Conservation (phyloP, 2,113 vertebrate genomes). For the Coptodon bakossiorum region DNA sequence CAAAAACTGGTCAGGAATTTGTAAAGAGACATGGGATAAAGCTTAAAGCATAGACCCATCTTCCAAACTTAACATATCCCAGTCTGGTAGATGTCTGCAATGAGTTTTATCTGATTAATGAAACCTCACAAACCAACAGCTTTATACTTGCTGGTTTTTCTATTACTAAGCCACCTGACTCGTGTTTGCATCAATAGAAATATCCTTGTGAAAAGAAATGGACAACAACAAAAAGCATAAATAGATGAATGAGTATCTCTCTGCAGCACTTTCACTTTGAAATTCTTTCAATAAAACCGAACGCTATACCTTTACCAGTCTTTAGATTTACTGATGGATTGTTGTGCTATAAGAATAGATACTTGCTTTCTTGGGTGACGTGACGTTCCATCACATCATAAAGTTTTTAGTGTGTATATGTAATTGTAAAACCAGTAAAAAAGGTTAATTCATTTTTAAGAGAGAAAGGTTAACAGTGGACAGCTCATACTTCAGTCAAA, state of each 20-base stretch:
- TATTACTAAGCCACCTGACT: neutral
- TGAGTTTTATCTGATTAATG: neutral
- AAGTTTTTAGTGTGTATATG: neutral
- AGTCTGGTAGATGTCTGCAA: neutral
- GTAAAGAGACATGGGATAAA: neutral
- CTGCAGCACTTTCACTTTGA: neutral
- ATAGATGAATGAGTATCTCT: neutral
- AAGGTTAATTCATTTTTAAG: neutral
- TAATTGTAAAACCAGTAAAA: neutral
- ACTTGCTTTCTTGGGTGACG: neutral
- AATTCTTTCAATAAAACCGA: neutral
- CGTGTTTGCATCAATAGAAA: neutral
- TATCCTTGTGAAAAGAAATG: neutral
- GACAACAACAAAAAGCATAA: neutral
- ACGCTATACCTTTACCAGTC: neutral
- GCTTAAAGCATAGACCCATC: neutral
- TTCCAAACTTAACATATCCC: neutral
- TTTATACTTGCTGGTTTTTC: neutral
- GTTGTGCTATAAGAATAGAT: neutral
- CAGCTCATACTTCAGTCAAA: neutral
- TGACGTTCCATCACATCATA: accelerated
- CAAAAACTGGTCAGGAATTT: neutral
- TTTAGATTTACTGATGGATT: neutral
- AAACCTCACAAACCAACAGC: neutral
- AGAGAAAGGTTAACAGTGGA: neutral